Evolutionary conservation across 1,140 invertebrate species (phyloP).

Genomic region (Rhyzopertha dominica): DNA sequence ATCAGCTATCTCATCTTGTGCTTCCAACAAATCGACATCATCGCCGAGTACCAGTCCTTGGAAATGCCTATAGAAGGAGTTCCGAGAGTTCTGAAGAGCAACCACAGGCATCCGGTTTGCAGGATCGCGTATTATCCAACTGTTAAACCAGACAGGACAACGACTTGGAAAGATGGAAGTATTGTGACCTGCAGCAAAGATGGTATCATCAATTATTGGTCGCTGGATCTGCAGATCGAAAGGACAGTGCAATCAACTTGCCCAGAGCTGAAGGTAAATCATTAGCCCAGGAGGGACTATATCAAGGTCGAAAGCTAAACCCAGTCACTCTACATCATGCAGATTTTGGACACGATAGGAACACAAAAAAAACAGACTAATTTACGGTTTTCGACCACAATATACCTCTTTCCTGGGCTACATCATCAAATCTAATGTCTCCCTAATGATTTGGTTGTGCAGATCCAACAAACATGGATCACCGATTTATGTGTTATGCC

Average conservation of each 20-base stretch:
- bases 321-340: no score
- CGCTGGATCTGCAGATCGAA: slow-evolving; percentile 56
- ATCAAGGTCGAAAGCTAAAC: no score
- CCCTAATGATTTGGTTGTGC: slow-evolving; percentile 19
- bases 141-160: slow-evolving; percentile 48
- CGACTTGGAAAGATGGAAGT: slow-evolving; percentile 53
- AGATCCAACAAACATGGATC: slow-evolving; percentile 57
- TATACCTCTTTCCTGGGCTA: no score
- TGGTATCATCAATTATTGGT: slow-evolving; percentile 66
- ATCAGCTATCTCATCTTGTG: slow-evolving; percentile 61
- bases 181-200: slow-evolving; percentile 63
- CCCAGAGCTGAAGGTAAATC: slow-evolving; percentile 51
- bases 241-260: slow-evolving; percentile 54
- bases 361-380: no score
- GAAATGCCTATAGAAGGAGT: slow-evolving; percentile 54
- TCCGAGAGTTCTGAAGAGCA: slow-evolving; percentile 54
- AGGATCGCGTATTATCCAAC: slow-evolving; percentile 57
- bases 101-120: slow-evolving; percentile 57
- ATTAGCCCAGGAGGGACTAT: no score
- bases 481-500: slow-evolving; percentile 61
- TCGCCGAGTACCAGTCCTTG: slow-evolving; percentile 45
- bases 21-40: slow-evolving; percentile 56
- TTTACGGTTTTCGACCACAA: no score
- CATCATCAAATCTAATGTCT: background rate
- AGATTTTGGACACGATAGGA: no score